Base-by-base conservation (phyloP, 1,140 invertebrate genomes). In the Parapsyche elsis region DNA sequence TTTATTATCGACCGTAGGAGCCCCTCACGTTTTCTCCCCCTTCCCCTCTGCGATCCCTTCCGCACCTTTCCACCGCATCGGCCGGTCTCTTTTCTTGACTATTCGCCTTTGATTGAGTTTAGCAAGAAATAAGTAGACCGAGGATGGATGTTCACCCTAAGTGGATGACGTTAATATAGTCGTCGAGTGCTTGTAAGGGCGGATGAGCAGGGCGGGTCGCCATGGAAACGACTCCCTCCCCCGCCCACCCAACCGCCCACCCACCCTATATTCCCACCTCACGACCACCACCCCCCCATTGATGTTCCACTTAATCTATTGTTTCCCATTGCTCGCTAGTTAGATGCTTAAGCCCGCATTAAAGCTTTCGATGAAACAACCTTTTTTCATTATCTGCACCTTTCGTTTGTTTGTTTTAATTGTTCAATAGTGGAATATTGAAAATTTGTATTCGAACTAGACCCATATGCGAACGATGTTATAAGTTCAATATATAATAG, bases 251-350 rank as follows among this genome's bases (percentile, higher is more conserved):
- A n/a, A 0, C 26, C 71, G 45, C 67, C 9, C 46, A 71, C 70
- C 76, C 14, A 19, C 9, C 74, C 5, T 5, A 23, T 19, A 73
- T 23, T n/a, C 30, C 71, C 21, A 59, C 57, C 16, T 77, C 19
- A 64, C 44, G 45, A 59, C 64, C 12, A 16, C 44, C 57, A 12
- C 75, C 57, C 76, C 45, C 30, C 44, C 79, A 59, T 77, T 59
- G 80, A 83, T 80, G 78, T 81, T 83, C 82, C 82, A 83, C 80
- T 83, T 83, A 83, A 83, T 83, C 82, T 81, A 83, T 83, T 83
- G 82, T 83, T 83, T 83, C 82, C 80, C 71, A 81, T 83, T 70
- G 80, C 78, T 78, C 46, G 80, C 67, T 77, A 83, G 78, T 81
- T 80, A 80, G 76, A 81, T 73, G 71, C 59, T 64, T 26, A 74